phyloP scores from a whole-genome alignment of 2,888 invertebrate genomes.

The Papilio gigon region DNA sequence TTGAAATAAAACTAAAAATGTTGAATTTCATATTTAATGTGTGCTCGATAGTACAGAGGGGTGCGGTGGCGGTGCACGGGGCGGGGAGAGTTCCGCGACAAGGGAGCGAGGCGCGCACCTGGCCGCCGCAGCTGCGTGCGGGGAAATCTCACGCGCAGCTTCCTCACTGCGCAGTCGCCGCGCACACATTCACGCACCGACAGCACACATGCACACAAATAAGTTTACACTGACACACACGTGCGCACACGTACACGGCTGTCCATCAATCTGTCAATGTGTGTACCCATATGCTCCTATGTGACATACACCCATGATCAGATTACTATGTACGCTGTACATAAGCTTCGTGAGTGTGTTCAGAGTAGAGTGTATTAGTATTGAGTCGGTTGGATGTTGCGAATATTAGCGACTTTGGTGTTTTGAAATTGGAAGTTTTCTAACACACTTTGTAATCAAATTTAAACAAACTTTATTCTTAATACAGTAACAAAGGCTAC shows the following conservation, averaged over 20 bases:
- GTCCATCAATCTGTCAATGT: conserved; percentile 12
- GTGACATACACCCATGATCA: conserved; percentile 14
- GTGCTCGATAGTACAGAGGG: conserved; percentile 60
- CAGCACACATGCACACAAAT: conserved; percentile 42
- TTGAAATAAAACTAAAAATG: background rate
- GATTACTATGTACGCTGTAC: conserved; percentile 18
- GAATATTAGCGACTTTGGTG: background rate
- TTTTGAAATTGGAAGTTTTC: background rate
- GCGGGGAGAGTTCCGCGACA: conserved; percentile 56
- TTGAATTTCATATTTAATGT: conserved; percentile 36
- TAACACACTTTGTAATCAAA: too few species aligned
- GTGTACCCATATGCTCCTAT: conserved; percentile 14
- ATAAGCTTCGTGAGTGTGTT: conserved; percentile 26
- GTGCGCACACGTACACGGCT: background rate
- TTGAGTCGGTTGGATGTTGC: background rate
- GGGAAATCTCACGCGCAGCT: conserved; percentile 81
- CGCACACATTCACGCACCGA: conserved; percentile 68
- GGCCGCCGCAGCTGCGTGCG: conserved; percentile 78
- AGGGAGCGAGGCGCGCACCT: conserved; percentile 77
- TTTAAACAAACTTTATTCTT: too few species aligned
- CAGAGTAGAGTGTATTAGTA: conserved; percentile 5
- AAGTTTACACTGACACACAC: conserved; percentile 3
- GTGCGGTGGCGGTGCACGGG: conserved; percentile 56
- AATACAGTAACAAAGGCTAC: too few species aligned
- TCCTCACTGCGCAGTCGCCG: conserved; percentile 67